Percentiles rank a stretch among this genome's conserved stretches.
Evolutionary conservation across 2,113 vertebrate species (phyloP).

Genomic region (Nothobranchius kuhntae): DNA sequence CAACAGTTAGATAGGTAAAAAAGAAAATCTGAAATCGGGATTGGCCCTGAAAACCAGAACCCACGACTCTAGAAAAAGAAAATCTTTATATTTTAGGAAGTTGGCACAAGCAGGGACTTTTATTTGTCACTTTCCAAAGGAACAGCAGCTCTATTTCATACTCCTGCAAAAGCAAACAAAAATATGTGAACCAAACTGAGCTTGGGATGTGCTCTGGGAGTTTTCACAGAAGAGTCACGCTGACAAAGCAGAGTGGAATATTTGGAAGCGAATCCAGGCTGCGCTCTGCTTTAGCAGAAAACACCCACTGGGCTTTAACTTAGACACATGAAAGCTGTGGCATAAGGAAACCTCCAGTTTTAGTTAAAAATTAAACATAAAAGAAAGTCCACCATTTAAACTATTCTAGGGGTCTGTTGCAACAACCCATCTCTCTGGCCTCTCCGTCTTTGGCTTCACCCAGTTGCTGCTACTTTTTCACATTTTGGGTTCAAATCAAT

Average conservation of each 20-base stretch:
- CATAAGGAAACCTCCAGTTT: conserved; percentile 13
- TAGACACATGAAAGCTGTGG: conserved; percentile 27
- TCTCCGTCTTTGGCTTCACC: too few species aligned
- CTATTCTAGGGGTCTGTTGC: too few species aligned
- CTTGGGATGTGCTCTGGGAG: conserved; percentile 13
- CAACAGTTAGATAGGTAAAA: too few species aligned
- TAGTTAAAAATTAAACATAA: neutral
- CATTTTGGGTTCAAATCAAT: too few species aligned
- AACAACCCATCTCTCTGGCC: too few species aligned
- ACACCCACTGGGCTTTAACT: conserved; percentile 30
- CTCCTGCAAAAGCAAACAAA: conserved; percentile 10
- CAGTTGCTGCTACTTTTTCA: too few species aligned
- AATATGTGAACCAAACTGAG: conserved; percentile 14
- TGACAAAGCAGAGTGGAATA: conserved; percentile 21
- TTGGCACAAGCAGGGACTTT: too few species aligned
- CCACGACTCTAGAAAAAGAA: too few species aligned
- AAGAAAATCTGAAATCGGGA: too few species aligned
- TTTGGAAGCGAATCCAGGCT: conserved; percentile 25
- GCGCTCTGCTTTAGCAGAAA: neutral
- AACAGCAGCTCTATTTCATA: conserved; percentile 6
- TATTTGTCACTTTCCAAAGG: too few species aligned
- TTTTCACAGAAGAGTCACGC: conserved; percentile 21
- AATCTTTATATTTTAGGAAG: too few species aligned
- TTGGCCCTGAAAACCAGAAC: too few species aligned
- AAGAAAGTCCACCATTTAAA: neutral